A percentile compares a stretch with the other conserved stretches of the same genome.
phyloP scores from a whole-genome alignment of 2,113 vertebrate species.

The Odocoileus virginianus region DNA sequence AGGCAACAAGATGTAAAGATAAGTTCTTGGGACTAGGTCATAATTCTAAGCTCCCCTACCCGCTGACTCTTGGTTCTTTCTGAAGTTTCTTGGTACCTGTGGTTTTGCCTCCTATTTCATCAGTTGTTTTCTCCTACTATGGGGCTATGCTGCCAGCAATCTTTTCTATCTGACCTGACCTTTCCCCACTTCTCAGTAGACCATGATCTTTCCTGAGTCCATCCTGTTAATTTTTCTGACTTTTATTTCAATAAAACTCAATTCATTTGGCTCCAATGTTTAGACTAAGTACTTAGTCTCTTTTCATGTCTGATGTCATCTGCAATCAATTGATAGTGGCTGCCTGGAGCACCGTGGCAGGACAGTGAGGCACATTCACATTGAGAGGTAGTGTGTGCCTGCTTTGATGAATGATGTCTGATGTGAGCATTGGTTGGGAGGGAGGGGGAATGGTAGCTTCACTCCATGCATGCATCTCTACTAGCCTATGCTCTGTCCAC shows the following conservation, averaged over 20 bases:
- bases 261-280: neutral
- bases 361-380: neutral
- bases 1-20: neutral
- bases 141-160: no score
- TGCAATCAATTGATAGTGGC: neutral
- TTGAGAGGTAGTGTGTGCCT: neutral
- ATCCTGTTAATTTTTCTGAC: neutral
- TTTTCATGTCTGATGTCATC: neutral
- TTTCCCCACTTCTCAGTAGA: neutral
- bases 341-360: neutral
- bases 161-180: neutral
- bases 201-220: neutral
- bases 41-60: neutral
- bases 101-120: neutral
- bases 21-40: neutral
- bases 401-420: neutral
- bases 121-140: neutral
- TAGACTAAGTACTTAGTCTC: neutral
- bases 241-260: constrained; percentile 36
- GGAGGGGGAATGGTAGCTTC: no score
- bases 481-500: neutral
- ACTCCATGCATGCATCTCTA: neutral
- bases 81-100: neutral
- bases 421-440: neutral
- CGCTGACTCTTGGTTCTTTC: neutral